These are phyloP conservation scores for Dryobates pubescens DNA, from an alignment of 2,797 vertebrate species.

Conservation along the genomic window DNA sequence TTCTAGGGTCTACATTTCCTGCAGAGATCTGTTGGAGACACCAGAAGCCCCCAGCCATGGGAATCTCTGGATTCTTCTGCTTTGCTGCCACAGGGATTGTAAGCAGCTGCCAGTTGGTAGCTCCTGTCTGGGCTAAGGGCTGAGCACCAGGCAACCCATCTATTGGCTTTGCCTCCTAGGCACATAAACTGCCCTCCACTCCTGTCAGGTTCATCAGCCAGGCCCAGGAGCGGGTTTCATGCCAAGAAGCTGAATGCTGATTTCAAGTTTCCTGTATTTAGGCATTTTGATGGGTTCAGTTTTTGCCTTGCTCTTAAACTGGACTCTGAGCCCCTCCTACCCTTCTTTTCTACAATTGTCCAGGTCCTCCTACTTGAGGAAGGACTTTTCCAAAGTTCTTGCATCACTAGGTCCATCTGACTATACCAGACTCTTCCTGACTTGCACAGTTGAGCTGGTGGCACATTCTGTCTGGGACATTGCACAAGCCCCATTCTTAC, in stretches of 20 bases:
- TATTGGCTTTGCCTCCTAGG: neutral
- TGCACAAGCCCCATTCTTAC: conserved; percentile 10
- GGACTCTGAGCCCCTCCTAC: neutral
- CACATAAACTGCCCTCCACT: neutral
- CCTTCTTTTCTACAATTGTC: neutral
- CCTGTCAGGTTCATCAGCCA: neutral
- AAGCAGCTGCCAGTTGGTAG: neutral
- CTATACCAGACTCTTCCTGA: neutral
- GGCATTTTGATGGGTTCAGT: neutral
- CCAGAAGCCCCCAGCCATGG: neutral
- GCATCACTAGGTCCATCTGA: neutral
- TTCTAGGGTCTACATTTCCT: conserved; percentile 16
- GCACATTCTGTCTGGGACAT: neutral
- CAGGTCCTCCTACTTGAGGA: neutral
- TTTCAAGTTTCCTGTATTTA: neutral
- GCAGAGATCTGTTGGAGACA: neutral
- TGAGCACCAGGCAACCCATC: neutral
- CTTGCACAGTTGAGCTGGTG: neutral
- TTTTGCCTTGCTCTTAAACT: neutral
- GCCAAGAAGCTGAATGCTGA: neutral
- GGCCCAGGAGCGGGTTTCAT: neutral
- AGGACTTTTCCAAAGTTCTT: neutral
- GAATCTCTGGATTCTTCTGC: neutral
- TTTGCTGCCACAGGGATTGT: neutral
- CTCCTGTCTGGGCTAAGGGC: neutral